Conservation (phyloP, 2,888 invertebrate species). For the Lepidocyrtinus sp. region DNA sequence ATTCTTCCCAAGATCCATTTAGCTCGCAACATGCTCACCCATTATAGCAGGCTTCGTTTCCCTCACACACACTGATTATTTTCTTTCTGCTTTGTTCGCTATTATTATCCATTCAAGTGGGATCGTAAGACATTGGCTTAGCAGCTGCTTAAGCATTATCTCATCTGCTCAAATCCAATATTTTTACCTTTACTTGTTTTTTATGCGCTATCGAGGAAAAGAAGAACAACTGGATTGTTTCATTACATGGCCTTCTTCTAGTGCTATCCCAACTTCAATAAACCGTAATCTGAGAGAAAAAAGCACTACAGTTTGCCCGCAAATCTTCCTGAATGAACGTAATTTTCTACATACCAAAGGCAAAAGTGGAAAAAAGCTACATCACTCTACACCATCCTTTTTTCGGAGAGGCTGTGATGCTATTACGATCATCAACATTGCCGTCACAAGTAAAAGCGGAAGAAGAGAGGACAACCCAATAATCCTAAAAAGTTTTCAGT, state of each 20-base stretch:
- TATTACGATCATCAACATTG: constrained; percentile 56
- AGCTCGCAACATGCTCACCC: constrained; percentile 42
- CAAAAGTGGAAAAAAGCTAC: constrained; percentile 35
- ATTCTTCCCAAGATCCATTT: constrained; percentile 59
- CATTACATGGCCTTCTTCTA: neutral
- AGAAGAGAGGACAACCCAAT: constrained; percentile 11
- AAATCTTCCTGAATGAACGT: constrained; percentile 57
- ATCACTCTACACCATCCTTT: constrained; percentile 51
- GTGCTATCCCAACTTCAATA: constrained; percentile 42
- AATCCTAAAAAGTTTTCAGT: constrained; percentile 14
- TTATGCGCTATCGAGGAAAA: neutral
- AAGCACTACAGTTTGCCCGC: constrained; percentile 22
- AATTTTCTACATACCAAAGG: constrained; percentile 54
- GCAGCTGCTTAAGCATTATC: constrained; percentile 36
- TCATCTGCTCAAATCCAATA: constrained; percentile 10
- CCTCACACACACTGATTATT: constrained; percentile 28
- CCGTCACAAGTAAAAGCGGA: constrained; percentile 19
- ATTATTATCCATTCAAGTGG: constrained; percentile 7
- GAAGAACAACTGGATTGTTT: constrained; percentile 12
- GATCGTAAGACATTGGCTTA: constrained; percentile 23
- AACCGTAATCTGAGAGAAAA: constrained; percentile 47
- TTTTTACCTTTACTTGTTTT: constrained; percentile 3
- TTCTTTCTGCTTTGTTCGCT: constrained; percentile 22
- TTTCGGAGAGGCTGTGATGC: neutral
- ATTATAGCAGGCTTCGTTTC: constrained; percentile 38